A percentile compares a stretch with the other conserved stretches of the same genome.
phyloP scores from a whole-genome alignment of 1,140 invertebrate species.

The Anoplolepis gracilipes region DNA sequence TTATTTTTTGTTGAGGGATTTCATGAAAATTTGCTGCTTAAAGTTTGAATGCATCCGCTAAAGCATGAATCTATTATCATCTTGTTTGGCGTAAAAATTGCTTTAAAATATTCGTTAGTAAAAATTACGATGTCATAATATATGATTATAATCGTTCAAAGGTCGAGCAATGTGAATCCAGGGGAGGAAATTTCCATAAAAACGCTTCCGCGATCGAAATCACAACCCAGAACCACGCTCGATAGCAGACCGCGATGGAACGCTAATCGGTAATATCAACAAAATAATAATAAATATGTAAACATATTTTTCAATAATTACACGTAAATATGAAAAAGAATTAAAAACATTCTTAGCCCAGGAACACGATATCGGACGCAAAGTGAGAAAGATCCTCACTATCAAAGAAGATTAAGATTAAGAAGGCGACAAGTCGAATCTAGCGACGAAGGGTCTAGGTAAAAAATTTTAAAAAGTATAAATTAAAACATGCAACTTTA shows the following conservation, averaged over 20 bases:
- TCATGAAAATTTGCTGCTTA: conserved; percentile 18
- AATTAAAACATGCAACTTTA: neutral
- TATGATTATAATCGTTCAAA: conserved; percentile 51
- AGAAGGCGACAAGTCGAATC: conserved; percentile 81
- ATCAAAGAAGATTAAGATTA: conserved; percentile 88
- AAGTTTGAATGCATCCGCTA: neutral
- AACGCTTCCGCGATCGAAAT: conserved; percentile 71
- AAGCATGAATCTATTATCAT: conserved; percentile 20
- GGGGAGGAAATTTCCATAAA: conserved; percentile 74
- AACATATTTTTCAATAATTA: neutral
- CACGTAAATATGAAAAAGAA: conserved; percentile 67
- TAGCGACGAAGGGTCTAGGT: conserved; percentile 83
- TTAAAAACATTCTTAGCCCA: conserved; percentile 84
- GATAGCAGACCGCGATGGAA: conserved; percentile 82
- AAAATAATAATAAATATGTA: neutral
- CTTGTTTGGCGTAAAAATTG: neutral
- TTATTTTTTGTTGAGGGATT: neutral
- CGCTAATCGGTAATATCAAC: conserved; percentile 79
- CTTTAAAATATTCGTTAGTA: neutral
- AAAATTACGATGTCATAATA: conserved; percentile 7
- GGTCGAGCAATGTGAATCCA: conserved; percentile 70
- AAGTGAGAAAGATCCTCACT: conserved; percentile 92
- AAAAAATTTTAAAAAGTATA: conserved; percentile 38
- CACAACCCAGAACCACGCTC: conserved; percentile 70
- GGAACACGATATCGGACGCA: conserved; percentile 91